phyloP scores from a whole-genome alignment of 2,888 invertebrate genomes.

The Pseudanteris insignis region DNA sequence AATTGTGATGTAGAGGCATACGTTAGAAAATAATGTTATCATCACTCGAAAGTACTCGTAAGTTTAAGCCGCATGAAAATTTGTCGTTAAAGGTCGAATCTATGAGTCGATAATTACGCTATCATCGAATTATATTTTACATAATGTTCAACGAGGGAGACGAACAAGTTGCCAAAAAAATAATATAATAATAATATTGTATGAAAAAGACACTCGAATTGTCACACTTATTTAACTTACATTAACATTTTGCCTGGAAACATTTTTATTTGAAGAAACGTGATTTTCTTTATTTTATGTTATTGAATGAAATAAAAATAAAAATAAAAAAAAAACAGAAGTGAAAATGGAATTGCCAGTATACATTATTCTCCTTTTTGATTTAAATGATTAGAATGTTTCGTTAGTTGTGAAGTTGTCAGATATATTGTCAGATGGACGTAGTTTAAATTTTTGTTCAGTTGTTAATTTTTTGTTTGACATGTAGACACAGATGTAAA shows the following conservation, averaged over 20 bases:
- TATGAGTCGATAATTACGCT: slow-evolving; percentile 34
- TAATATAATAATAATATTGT: too few relatives aligned
- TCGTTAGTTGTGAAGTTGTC: too few relatives aligned
- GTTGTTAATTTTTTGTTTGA: slow-evolving; percentile 11
- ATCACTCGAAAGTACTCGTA: slow-evolving; percentile 33
- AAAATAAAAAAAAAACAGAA: too few relatives aligned
- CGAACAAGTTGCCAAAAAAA: slow-evolving; percentile 39
- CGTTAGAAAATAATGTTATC: slow-evolving; percentile 12
- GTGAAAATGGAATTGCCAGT: too few relatives aligned
- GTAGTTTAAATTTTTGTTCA: slow-evolving; percentile 7
- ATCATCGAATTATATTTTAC: slow-evolving; percentile 44
- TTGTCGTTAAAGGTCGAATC: slow-evolving; percentile 30
- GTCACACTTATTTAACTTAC: slow-evolving; percentile 45
- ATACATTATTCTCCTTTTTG: too few relatives aligned
- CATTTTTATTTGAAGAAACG: slow-evolving; percentile 41
- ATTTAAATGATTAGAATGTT: too few relatives aligned
- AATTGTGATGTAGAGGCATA: slow-evolving; percentile 32
- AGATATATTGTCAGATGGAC: slow-evolving; percentile 4
- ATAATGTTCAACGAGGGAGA: slow-evolving; percentile 29
- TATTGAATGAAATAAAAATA: slow-evolving; percentile 36
- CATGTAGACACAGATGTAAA: slow-evolving; percentile 6
- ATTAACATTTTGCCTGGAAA: slow-evolving; percentile 33
- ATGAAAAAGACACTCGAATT: slow-evolving; percentile 5
- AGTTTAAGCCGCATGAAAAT: slow-evolving; percentile 29
- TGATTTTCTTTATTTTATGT: slow-evolving; percentile 44